These are phyloP conservation scores for Drosophila nasuta DNA, from an alignment of 1,140 invertebrate species.

Conservation along the genomic window DNA sequence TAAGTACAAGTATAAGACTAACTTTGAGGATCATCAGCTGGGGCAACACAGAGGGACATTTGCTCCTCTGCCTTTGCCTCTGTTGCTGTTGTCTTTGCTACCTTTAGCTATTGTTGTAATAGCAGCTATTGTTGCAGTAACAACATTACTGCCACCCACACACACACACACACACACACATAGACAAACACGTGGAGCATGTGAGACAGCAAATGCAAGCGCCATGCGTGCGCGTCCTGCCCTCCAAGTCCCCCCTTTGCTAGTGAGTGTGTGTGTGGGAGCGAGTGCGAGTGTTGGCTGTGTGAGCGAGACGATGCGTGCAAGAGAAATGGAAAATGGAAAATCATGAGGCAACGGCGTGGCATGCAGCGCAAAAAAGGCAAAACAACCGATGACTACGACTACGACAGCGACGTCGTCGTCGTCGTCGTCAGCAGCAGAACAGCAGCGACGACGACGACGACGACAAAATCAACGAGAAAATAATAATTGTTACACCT, in stretches of 20 bases:
- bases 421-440: constrained; percentile 22
- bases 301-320: constrained; percentile 51
- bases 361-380: constrained; percentile 54
- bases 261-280: constrained; percentile 44
- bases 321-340: constrained; percentile 57
- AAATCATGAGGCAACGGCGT: constrained; percentile 29
- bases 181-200: constrained; percentile 39
- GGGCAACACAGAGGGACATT: constrained; percentile 1
- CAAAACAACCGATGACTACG: constrained; percentile 54
- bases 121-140: constrained; percentile 76
- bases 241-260: not conserved
- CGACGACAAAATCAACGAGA: constrained; percentile 79
- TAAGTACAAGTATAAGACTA: constrained; percentile 1
- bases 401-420: constrained; percentile 12
- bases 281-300: constrained; percentile 44
- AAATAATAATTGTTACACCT: constrained; percentile 84
- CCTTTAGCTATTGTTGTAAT: constrained; percentile 49
- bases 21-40: constrained; percentile 41
- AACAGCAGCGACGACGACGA: constrained; percentile 8
- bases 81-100: not conserved
- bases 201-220: constrained; percentile 80
- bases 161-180: constrained; percentile 19
- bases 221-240: constrained; percentile 72
- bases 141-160: constrained; percentile 69
- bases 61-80: no score